Evolutionary conservation across 2,113 vertebrate genomes (phyloP).

Genomic region (Epinephelus moara): DNA sequence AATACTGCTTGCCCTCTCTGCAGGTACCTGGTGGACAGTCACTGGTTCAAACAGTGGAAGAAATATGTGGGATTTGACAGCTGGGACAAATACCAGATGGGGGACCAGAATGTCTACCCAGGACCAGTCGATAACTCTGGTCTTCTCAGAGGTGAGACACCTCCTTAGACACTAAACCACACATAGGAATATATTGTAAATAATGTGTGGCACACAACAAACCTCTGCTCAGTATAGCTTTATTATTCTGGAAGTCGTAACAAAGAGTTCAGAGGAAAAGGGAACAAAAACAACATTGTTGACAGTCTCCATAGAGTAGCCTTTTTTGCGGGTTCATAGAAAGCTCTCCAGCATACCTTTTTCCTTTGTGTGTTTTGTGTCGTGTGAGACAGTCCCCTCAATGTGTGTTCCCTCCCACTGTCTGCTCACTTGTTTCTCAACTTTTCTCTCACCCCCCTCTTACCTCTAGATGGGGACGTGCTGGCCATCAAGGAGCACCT

Average conservation of each 20-base stretch:
- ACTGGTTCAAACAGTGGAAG: constrained; percentile 99
- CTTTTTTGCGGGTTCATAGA: constrained; percentile 49
- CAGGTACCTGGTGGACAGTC: constrained; percentile 98
- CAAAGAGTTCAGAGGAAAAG: constrained; percentile 47
- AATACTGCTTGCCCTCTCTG: constrained; percentile 10
- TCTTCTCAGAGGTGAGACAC: constrained; percentile 93
- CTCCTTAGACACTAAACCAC: background rate
- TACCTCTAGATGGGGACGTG: constrained; percentile 90
- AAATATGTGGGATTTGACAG: constrained; percentile 99
- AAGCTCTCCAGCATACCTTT: constrained; percentile 65
- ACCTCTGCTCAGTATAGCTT: background rate
- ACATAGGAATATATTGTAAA: background rate
- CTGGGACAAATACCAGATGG: constrained; percentile 99
- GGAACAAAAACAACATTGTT: constrained; percentile 58
- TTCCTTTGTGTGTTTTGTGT: constrained; percentile 56
- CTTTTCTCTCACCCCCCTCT: background rate
- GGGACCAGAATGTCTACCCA: constrained; percentile 98
- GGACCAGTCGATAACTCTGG: constrained; percentile 98
- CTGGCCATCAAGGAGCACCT: constrained; percentile 98
- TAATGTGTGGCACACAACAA: background rate
- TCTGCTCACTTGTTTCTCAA: constrained; percentile 14
- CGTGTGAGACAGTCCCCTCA: constrained; percentile 27
- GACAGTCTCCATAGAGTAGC: constrained; percentile 13
- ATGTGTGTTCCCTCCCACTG: background rate
- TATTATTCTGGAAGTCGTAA: constrained; percentile 57